Percentiles rank a stretch among this genome's conserved stretches.
phyloP scores from a whole-genome alignment of 2,888 invertebrate genomes.

The Alsophila aescularia region DNA sequence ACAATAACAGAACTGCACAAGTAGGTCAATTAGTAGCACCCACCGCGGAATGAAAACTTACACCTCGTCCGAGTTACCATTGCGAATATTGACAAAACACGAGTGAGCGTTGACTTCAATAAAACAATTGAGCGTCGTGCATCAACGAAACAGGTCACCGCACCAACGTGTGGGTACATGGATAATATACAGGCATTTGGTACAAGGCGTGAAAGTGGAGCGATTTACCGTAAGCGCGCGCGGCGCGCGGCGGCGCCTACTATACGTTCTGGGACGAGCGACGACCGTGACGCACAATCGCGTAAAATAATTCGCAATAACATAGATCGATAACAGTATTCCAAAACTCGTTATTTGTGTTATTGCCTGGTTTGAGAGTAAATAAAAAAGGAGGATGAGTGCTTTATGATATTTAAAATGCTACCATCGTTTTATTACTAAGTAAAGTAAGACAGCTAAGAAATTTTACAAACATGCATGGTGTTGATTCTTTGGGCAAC shows the following conservation, averaged over 20 bases:
- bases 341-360: too few relatives aligned
- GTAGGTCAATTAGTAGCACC: slow-evolving; percentile 26
- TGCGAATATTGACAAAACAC: slow-evolving; percentile 69
- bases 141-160: slow-evolving; percentile 36
- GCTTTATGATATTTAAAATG: too few relatives aligned
- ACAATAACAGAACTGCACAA: slow-evolving; percentile 11
- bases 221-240: slow-evolving; percentile 42
- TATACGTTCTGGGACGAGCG: not conserved
- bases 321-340: too few relatives aligned
- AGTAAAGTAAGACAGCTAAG: too few relatives aligned
- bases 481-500: too few relatives aligned
- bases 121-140: slow-evolving; percentile 57
- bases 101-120: slow-evolving; percentile 46
- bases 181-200: slow-evolving; percentile 42
- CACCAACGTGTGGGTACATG: slow-evolving; percentile 33
- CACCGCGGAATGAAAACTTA: slow-evolving; percentile 16
- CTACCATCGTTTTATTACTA: too few relatives aligned
- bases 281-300: not conserved
- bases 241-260: slow-evolving; percentile 9
- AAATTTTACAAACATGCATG: too few relatives aligned
- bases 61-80: slow-evolving; percentile 32
- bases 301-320: too few relatives aligned
- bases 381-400: too few relatives aligned
- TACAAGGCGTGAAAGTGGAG: slow-evolving; percentile 51
- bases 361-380: too few relatives aligned